These are phyloP conservation scores for Drosophila austrosaltans DNA, from an alignment of 2,888 invertebrate species.

Conservation along the genomic window DNA sequence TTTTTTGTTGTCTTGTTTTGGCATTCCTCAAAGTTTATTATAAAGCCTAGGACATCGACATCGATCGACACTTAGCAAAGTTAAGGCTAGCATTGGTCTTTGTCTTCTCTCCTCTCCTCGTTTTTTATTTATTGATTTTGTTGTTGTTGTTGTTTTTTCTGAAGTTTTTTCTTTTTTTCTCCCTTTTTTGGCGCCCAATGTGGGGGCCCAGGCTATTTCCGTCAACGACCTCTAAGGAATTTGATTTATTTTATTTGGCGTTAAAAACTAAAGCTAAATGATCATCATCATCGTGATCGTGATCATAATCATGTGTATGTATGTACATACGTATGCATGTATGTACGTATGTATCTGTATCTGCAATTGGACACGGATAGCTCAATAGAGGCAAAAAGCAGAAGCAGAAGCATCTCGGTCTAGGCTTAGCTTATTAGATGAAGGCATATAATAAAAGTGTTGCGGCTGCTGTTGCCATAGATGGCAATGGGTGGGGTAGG, in stretches of 20 bases:
- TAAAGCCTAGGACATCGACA: slow-evolving; percentile 57
- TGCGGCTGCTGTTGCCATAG: slow-evolving; percentile 65
- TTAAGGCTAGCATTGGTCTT: not conserved
- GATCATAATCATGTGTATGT: slow-evolving; percentile 67
- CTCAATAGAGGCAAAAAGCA: slow-evolving; percentile 59
- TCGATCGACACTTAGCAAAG: slow-evolving; percentile 60
- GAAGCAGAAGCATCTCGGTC: slow-evolving; percentile 48
- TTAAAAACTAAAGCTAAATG: slow-evolving; percentile 71
- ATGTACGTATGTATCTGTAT: slow-evolving; percentile 33
- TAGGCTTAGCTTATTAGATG: slow-evolving; percentile 73
- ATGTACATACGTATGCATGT: too few species aligned
- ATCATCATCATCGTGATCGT: slow-evolving; percentile 72
- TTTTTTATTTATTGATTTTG: too few species aligned
- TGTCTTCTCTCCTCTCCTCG: too few species aligned
- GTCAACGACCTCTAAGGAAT: slow-evolving; percentile 77
- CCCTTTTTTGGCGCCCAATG: slow-evolving; percentile 16
- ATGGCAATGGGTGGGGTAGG: not conserved
- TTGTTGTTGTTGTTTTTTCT: not conserved
- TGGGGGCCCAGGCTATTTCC: slow-evolving; percentile 25
- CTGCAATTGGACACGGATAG: slow-evolving; percentile 79
- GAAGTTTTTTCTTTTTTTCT: not conserved
- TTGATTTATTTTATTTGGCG: slow-evolving; percentile 80
- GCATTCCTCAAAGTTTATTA: slow-evolving; percentile 61
- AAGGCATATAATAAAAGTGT: slow-evolving; percentile 80
- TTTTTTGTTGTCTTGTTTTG: slow-evolving; percentile 30